A percentile compares a stretch with the other conserved stretches of the same genome.
phyloP scores from a whole-genome alignment of 1,140 invertebrate genomes.

The Neomicropteryx cornuta region DNA sequence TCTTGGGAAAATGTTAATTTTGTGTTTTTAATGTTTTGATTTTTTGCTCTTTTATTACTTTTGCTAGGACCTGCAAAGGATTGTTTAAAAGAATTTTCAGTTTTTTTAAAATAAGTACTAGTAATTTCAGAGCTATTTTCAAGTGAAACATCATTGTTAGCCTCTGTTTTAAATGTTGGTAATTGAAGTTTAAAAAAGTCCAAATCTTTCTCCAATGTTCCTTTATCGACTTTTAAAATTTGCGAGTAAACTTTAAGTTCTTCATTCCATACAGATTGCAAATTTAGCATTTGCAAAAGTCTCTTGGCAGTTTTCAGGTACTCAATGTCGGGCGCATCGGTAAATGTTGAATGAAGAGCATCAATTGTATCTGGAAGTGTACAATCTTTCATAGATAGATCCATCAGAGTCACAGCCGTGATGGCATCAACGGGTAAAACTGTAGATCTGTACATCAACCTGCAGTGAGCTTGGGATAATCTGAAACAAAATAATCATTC shows the following conservation, averaged over 20 bases:
- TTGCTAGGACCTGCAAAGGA: not conserved
- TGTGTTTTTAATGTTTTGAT: slow-evolving; percentile 1
- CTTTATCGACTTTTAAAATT: slow-evolving; percentile 28
- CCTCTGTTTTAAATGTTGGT: slow-evolving; percentile 25
- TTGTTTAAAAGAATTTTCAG: slow-evolving; percentile 9
- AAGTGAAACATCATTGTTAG: slow-evolving; percentile 24
- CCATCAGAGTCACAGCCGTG: slow-evolving; percentile 31
- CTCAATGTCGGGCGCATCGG: slow-evolving; percentile 30
- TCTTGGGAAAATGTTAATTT: slow-evolving; percentile 3
- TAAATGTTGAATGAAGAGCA: slow-evolving; percentile 33
- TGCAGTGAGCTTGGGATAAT: slow-evolving; percentile 37
- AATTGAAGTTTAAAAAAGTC: slow-evolving; percentile 17
- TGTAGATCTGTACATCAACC: slow-evolving; percentile 31
- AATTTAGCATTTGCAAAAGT: slow-evolving; percentile 24
- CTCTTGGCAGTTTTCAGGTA: slow-evolving; percentile 31
- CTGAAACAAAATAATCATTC: slow-evolving; percentile 21
- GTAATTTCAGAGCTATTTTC: slow-evolving; percentile 26
- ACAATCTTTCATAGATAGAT: slow-evolving; percentile 38
- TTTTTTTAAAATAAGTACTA: slow-evolving; percentile 29
- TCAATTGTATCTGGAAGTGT: slow-evolving; percentile 29
- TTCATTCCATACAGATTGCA: slow-evolving; percentile 29
- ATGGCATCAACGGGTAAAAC: slow-evolving; percentile 35
- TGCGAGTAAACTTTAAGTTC: slow-evolving; percentile 32
- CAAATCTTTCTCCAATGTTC: slow-evolving; percentile 27
- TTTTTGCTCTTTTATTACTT: not conserved